Evolutionary conservation across 2,888 invertebrate species (phyloP), one percentile per base, ranked within the genome.

Genomic region (Nemotelus nigrinus): DNA sequence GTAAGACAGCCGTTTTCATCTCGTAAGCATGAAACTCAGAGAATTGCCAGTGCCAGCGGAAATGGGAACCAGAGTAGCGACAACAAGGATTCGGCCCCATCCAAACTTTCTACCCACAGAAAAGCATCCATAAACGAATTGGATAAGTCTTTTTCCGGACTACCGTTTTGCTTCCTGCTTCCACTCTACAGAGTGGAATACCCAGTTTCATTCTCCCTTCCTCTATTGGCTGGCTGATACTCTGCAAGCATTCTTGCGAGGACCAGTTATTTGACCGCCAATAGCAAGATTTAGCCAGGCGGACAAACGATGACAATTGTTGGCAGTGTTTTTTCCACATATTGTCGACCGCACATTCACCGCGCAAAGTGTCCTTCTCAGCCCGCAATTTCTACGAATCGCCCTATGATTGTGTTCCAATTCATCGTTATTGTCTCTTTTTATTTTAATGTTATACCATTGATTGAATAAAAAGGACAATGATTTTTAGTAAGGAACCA

Each of bases 1-100:
- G 78, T 78, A 79, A 77, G 78, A 79, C 78, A 79, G 77, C 70
- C 78, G 78, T 77, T 78, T 79, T 78, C 79, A 70, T 77, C 79
- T 79, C 77, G 78, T 77, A 78, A 79, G 79, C 78, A 79, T 77
- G 78, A 75, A 79, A 72, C 65, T 67, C 55, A 65, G 41, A 70
- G 41, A 39, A 50, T 50, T 3, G 55, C 41, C 10, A 43, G 44
- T 70, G 55, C 44, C 7, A 43, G 41, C 53, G 70, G 70, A 70
- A 70, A 70, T 70, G 43, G 43, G 70, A 70, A 10, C 41, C 53
- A 70, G 5, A 53, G 55, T 43, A 44, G 57, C 58, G 48, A 65
- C 77, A 79, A 58, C 70, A 76, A 53, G 55, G 7, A 47, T 41
- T 41, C 60, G 25, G 53, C 50, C 53, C 55, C 70, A 41, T 47